Base-by-base conservation (phyloP, 2,113 vertebrate genomes). In the Bagarius yarrelli region DNA sequence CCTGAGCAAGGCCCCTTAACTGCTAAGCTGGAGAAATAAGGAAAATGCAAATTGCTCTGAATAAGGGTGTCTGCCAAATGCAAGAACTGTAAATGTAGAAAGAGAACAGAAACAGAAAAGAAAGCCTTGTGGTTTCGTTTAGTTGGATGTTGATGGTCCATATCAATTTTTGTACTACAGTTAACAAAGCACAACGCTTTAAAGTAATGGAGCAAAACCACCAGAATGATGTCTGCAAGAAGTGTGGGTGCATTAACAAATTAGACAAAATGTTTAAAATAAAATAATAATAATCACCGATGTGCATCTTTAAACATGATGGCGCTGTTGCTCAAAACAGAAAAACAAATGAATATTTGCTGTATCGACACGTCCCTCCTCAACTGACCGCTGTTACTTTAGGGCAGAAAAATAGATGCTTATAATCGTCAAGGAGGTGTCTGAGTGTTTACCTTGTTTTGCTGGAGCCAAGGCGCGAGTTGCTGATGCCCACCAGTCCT, bases 381-480 rank as follows among this genome's bases (percentile, higher is more conserved):
- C n/a, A n/a, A n/a, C n/a, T n/a, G n/a, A n/a, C n/a, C n/a, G n/a
- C n/a, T n/a, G n/a, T 34, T 32, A 2, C 30, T 4, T 34, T 36
- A 53, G 44, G 19, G 30, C 32, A 55, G 12, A 23, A 57, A 36
- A 34, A 15, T 4, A 16, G 5, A n/a, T 52, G 67, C 47, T 70
- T 70, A 50, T 25, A n/a, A 27, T n/a, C 11, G 69, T 27, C 44
- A 52, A 16, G 14, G 23, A 69, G 15, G 16, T 12, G 5, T 47
- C 44, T 23, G 1, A 15, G 2, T n/a, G 4, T 90, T 93, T 83
- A 95, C 95, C 94, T 94, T 84, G 95, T 96, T 87, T 95, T 96
- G 86, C 92, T 90, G 30, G 95, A 94, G 64, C 90, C 83, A 12
- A 96, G 92, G 72, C 94, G 93, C 27, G 89, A 88, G 72, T 93